Base-by-base conservation (phyloP, 2,888 invertebrate species). In the Hyposoter didymator region DNA sequence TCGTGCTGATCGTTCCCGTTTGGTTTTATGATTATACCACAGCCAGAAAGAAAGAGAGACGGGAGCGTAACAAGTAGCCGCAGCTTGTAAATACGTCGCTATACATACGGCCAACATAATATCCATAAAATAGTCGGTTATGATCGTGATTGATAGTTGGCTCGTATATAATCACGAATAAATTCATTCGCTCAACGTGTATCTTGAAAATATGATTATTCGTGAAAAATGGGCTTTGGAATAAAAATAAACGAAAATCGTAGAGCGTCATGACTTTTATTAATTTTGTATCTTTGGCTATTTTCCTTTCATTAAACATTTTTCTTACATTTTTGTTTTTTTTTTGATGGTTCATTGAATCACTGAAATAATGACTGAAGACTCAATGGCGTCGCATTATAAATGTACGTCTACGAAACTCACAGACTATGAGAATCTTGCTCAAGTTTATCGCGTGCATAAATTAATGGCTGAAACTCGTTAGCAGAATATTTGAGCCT, bases 401-500 rank as follows among this genome's bases (percentile, higher is more conserved):
- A 35, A 17, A 59, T 47, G 43, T 62, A 74, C 43, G 43, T 45
- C 52, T 39, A 47, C 35, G 45, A 80, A 69, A 35, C 19, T 39
- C 35, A 28, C n/a, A 49, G 39, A 43, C 72, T 72, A 39, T n/a
- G 49, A 22, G 75, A 78, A 82, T 82, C 49, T 74, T 47, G 49
- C 72, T 52, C 78, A 59, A 6, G 79, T 67, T 78, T 69, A 79
- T 76, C 84, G 80, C 84, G 83, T 80, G 90, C 88, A 91, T 91
- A 90, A 91, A 90, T 91, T 90, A 90, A 86, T 85, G 69, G 85
- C 76, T 69, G 88, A 84, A 90, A 89, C 89, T 90, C 89, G 88
- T 89, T 88, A 88, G 78, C 88, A 89, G 70, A 91, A 87, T 86
- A 88, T 80, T 85, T 87, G 86, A 67, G 84, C 59, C 62, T 78